phyloP scores from a whole-genome alignment of 2,797 vertebrate species.

The Zonotrichia albicollis region DNA sequence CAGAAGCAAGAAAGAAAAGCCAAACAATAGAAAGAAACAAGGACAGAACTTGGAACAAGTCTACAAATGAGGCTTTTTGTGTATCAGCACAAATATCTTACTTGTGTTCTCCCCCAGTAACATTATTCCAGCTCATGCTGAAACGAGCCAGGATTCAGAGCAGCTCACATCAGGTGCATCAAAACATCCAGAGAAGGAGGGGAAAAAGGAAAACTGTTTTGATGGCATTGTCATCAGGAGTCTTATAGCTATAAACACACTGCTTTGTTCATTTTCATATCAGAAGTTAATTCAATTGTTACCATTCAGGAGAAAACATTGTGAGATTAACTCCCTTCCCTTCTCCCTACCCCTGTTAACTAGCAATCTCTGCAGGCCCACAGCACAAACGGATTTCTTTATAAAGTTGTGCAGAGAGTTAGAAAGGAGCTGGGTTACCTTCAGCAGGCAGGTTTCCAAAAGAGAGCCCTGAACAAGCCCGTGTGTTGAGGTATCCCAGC shows the following conservation, averaged over 20 bases:
- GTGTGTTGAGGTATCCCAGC: rapidly evolving
- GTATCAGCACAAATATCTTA: not conserved
- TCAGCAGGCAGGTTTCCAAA: not conserved
- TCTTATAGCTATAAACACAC: not conserved
- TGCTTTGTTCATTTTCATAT: not conserved
- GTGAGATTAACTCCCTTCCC: not conserved
- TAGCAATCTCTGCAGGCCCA: rapidly evolving
- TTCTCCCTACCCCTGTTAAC: not conserved
- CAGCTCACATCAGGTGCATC: not conserved
- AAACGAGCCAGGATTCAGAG: not conserved
- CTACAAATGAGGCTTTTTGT: not conserved
- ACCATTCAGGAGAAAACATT: not conserved
- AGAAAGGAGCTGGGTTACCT: not conserved
- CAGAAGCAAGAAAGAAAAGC: not conserved
- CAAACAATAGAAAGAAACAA: not conserved
- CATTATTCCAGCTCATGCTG: not conserved
- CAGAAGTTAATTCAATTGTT: not conserved
- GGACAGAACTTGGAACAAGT: not conserved
- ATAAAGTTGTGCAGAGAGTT: not conserved
- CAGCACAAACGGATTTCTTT: not conserved
- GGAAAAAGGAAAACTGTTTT: not conserved
- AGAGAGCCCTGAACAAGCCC: rapidly evolving
- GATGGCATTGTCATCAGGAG: not conserved
- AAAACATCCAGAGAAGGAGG: not conserved
- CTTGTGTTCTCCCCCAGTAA: not conserved